Conservation (phyloP, 30 jellyfish, hydroid and myxozoan species). For the Catostylus mosaicus region DNA sequence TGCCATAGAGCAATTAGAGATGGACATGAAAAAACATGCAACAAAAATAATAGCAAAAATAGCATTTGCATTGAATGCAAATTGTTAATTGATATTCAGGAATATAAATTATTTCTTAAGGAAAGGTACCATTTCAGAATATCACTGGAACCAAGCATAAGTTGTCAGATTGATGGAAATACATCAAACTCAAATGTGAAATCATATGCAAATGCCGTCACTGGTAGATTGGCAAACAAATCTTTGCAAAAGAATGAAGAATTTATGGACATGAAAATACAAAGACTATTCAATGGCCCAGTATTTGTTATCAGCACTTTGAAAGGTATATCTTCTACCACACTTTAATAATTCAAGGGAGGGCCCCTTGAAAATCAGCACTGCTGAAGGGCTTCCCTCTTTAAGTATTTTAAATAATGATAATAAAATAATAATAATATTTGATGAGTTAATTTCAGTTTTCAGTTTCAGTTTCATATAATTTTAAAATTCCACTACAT, state of each 20-base stretch:
- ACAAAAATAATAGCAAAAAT: neutral
- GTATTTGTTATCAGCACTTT: constrained; percentile 71
- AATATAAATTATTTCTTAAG: constrained; percentile 62
- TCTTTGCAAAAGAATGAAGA: neutral
- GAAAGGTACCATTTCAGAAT: constrained; percentile 69
- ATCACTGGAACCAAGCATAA: constrained; percentile 77
- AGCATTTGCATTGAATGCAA: constrained; percentile 87
- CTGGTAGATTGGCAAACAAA: constrained; percentile 43
- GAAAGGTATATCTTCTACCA: constrained; percentile 64
- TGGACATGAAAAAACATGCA: constrained; percentile 36
- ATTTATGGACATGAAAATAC: constrained; percentile 15
- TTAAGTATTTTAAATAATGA: no score
- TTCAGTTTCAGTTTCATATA: no score
- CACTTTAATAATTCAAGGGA: no score
- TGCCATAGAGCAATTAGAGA: constrained; percentile 84
- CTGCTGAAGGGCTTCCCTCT: no score
- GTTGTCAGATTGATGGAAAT: neutral
- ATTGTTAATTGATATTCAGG: constrained; percentile 69
- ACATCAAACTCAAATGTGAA: neutral
- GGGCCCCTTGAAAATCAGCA: no score
- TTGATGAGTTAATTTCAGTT: no score
- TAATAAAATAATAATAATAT: no score
- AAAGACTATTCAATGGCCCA: constrained; percentile 71
- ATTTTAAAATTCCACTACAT: no score
- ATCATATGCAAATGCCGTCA: constrained; percentile 82